These are phyloP conservation scores for Nymphalis polychloros DNA, from an alignment of 2,888 invertebrate species.

Conservation along the genomic window DNA sequence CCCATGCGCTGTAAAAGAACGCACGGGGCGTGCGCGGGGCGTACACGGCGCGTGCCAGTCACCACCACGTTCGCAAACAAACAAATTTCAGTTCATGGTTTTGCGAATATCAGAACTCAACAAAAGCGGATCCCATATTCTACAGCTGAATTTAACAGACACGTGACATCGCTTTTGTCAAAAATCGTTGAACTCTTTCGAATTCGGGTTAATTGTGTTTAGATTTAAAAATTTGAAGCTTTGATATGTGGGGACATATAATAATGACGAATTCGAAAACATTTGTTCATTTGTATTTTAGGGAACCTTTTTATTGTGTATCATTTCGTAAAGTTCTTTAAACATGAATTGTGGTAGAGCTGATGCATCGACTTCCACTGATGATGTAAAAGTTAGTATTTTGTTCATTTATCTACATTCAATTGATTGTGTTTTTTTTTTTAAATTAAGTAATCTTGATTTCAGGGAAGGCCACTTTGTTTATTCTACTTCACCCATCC, in stretches of 20 bases:
- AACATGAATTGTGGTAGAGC: slow-evolving; percentile 62
- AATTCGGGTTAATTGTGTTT: too few relatives aligned
- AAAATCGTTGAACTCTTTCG: background rate
- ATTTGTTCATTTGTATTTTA: background rate
- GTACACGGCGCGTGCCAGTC: slow-evolving; percentile 45
- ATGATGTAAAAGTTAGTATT: slow-evolving; percentile 64
- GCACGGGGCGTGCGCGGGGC: slow-evolving; percentile 41
- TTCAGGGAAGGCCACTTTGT: slow-evolving; percentile 76
- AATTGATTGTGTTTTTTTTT: background rate
- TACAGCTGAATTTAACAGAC: background rate
- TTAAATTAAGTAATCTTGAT: slow-evolving; percentile 14
- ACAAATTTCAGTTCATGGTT: slow-evolving; percentile 10
- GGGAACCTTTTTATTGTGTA: background rate
- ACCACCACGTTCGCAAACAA: slow-evolving; percentile 41
- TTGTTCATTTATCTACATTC: background rate
- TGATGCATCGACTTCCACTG: slow-evolving; percentile 76
- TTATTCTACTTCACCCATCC: slow-evolving; percentile 82
- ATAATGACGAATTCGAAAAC: background rate
- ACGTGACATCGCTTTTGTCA: background rate
- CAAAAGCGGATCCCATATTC: slow-evolving; percentile 1
- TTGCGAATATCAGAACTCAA: slow-evolving; percentile 19
- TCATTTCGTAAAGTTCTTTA: background rate
- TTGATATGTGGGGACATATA: background rate
- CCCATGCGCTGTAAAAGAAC: slow-evolving; percentile 34
- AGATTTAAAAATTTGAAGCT: background rate